A percentile compares a stretch with the other conserved stretches of the same genome.
Evolutionary conservation across 2,888 invertebrate species (phyloP).

Genomic region (Leptopterna dolabrata): DNA sequence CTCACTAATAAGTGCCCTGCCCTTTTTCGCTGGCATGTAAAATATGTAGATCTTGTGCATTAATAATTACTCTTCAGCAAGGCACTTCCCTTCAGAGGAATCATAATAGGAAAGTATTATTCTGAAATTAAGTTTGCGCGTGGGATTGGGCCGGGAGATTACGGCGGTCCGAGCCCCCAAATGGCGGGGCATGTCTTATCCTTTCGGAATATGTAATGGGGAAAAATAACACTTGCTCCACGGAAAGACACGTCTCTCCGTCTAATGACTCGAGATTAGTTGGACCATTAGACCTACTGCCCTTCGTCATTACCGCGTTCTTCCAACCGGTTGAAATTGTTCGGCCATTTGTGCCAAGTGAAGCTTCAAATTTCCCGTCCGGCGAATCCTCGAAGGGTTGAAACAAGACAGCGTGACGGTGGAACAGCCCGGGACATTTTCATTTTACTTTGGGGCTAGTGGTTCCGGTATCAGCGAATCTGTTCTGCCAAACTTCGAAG

Average conservation of each 20-base stretch:
- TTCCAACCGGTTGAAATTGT: constrained; percentile 20
- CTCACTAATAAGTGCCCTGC: constrained; percentile 49
- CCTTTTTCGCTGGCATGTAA: constrained; percentile 44
- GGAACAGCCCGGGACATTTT: too few relatives aligned
- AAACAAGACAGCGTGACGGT: not conserved
- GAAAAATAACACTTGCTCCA: constrained; percentile 52
- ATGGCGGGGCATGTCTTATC: constrained; percentile 49
- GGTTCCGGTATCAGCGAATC: too few relatives aligned
- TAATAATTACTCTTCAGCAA: constrained; percentile 52
- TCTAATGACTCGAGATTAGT: constrained; percentile 52
- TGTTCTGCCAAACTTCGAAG: too few relatives aligned
- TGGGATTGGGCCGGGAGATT: constrained; percentile 53
- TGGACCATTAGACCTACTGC: constrained; percentile 27
- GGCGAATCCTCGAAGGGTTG: not conserved
- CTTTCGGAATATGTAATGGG: constrained; percentile 55
- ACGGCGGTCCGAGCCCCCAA: constrained; percentile 32
- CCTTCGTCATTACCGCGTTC: constrained; percentile 26
- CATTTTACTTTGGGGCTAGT: too few relatives aligned
- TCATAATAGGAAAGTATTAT: constrained; percentile 54
- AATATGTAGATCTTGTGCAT: constrained; percentile 55
- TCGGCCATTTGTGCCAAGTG: not conserved
- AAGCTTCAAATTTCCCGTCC: not conserved
- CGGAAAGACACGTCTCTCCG: constrained; percentile 44
- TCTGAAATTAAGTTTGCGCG: constrained; percentile 53
- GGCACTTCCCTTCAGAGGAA: constrained; percentile 50